Evolutionary conservation across 2,888 invertebrate genomes (phyloP).

Genomic region (Brenthis ino): DNA sequence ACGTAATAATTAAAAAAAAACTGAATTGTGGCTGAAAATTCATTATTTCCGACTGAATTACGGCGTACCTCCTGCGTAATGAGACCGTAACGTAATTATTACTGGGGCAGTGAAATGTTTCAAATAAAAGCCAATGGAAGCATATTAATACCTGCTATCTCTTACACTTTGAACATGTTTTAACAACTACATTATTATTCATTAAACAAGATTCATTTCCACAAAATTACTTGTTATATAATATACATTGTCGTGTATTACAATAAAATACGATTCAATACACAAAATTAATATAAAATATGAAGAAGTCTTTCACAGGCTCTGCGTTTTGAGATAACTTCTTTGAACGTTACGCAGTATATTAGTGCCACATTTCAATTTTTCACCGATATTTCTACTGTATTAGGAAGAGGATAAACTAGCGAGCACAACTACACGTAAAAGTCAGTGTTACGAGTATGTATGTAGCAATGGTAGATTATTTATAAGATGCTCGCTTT

Average conservation of each 20-base stretch:
- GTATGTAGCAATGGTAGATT: too few relatives aligned
- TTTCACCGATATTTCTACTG: too few relatives aligned
- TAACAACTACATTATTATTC: conserved; percentile 9
- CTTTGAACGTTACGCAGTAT: too few relatives aligned
- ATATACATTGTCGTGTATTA: too few relatives aligned
- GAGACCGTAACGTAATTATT: conserved; percentile 18
- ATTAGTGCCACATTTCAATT: too few relatives aligned
- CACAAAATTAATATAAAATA: background rate
- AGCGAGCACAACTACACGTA: too few relatives aligned
- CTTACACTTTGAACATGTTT: background rate
- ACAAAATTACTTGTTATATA: background rate
- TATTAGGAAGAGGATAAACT: too few relatives aligned
- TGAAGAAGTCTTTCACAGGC: too few relatives aligned
- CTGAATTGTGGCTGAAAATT: background rate
- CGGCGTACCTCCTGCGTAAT: conserved; percentile 3
- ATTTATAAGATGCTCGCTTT: too few relatives aligned
- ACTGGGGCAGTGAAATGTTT: conserved; percentile 5
- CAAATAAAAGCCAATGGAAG: conserved; percentile 12
- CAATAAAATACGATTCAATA: too few relatives aligned
- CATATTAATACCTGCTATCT: conserved; percentile 16
- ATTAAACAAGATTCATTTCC: background rate
- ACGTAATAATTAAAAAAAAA: background rate
- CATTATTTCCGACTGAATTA: conserved; percentile 2
- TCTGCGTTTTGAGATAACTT: too few relatives aligned
- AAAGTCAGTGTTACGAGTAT: too few relatives aligned